Conservation (phyloP, 30 jellyfish, hydroid and myxozoan genomes). For the Hydractinia echinata region DNA sequence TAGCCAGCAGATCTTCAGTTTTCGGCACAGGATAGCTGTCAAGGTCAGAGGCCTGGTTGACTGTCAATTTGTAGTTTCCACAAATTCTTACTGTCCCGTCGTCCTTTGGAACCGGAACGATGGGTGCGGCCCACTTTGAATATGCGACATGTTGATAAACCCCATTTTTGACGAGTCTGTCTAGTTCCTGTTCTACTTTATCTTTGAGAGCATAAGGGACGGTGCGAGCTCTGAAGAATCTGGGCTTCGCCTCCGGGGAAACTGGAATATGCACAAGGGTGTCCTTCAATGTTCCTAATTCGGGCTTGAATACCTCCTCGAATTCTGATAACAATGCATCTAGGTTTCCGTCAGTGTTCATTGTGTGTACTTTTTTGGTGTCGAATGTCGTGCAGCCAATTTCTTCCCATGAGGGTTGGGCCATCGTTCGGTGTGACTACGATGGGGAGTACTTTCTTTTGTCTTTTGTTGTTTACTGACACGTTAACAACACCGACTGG, state of each 20-base stretch:
- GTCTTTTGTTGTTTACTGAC: no score
- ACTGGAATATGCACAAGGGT: conserved; percentile 23
- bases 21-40: conserved; percentile 38
- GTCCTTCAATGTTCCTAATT: conserved; percentile 17
- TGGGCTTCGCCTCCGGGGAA: conserved; percentile 25
- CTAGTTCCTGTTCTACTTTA: conserved; percentile 33
- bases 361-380: no score
- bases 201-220: conserved; percentile 34
- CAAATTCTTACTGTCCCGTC: conserved; percentile 38
- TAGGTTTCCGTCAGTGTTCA: no score
- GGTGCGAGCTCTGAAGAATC: conserved; percentile 16
- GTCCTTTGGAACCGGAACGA: conserved; percentile 6
- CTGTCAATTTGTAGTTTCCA: conserved; percentile 30
- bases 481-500: no score
- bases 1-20: conserved; percentile 34
- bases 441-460: no score
- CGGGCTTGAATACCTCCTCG: no score
- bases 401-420: no score
- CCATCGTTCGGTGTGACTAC: no score
- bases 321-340: no score
- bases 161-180: neutral
- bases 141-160: conserved; percentile 13
- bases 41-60: conserved; percentile 23
- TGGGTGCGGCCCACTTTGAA: conserved; percentile 14
- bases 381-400: no score